Base-by-base conservation (phyloP, 2,797 vertebrate species). In the Rallus crepitans region DNA sequence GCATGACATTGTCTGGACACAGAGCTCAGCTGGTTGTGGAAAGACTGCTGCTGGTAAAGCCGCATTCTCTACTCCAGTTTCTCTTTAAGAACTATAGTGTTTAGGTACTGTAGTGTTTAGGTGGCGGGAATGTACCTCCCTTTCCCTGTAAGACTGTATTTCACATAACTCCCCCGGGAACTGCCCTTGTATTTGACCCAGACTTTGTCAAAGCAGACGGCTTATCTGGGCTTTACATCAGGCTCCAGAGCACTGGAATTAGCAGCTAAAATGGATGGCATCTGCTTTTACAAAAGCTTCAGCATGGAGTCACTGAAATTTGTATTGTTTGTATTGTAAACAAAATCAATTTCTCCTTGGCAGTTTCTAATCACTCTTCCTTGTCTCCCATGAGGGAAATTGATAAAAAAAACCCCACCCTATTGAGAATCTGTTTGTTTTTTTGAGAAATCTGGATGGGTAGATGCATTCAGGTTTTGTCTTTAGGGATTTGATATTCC, bases 261-360 rank as follows among this genome's bases (percentile, higher is more conserved):
- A 91, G 52, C 52, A 70, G 33, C 40, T 84, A 35, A 89, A 91
- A 68, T 73, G 39, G 48, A 57, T 40, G 31, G 25, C 80, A 86
- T 79, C 82, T 93, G 76, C 65, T 93, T 88, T 88, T 79, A 47
- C 47, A 63, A 76, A 89, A 92, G 59, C 72, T 75, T 78, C 77
- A 53, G 30, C 1, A 2, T 65, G 27, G 15, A 16, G 31, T 40
- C 40, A 72, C 23, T 64, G 77, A 88, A 39, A 72, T 83, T 89
- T 81, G 69, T 94, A 52, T 80, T 60, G 31, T 57, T 79, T 8
- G 37, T 37, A 37, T 37, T 37, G 37, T 21, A 70, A 94, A 82
- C 69, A 84, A 86, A 78, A 81, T 0, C 6, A 37, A 42, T 68
- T 90, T 85, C 40, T 92, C 56, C 59, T 77, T 73, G 48, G 31